Evolutionary conservation across 2,113 vertebrate species (phyloP), one percentile per base, ranked within the genome.

Genomic region (Syngnathus scovelli): DNA sequence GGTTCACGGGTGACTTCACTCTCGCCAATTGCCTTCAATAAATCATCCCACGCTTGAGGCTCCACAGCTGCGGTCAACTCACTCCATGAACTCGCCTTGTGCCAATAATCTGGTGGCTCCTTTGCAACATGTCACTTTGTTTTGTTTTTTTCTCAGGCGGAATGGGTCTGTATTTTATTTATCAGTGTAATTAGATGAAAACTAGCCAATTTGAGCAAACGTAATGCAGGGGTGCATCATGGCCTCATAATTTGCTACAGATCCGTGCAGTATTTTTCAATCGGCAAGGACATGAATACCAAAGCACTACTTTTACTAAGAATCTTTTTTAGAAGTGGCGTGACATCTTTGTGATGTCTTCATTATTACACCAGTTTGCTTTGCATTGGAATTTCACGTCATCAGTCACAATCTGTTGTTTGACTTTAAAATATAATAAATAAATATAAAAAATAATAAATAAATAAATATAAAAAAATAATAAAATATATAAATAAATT

Each of bases 21-120:
- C 46, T 51, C 63, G 33, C 46, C 46, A n/a, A 33, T 51, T 44
- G n/a, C 63, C 21, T 23, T 49, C 44, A 49, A 64, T n/a, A 49
- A 49, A 64, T 49, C 62, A 64, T 2, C 10, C 16, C 8, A 10
- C 15, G 63, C 63, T 19, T 15, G 46, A 65, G 36, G 46, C 46
- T 37, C 18, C 10, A 7, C 46, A 65, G 63, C 46, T 62, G 60
- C 9, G 27, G 63, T 37, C n/a, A 51, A 36, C 7, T 44, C 18
- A 27, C 43, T 49, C 44, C 4, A 19, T 36, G 41, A 1, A 5
- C 41, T 60, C 41, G 21, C 41, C 41, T 46, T 16, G 43, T 27
- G 36, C 16, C 44, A n/a, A 13, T 61, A 41, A 41, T 21, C 59
- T 41, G 59, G 38, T 16, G 61, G 44, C 61, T 62, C 37, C 27